A percentile compares a stretch with the other conserved stretches of the same genome.
Evolutionary conservation across 2,888 invertebrate species (phyloP).

Genomic region (Chironomus tentans): DNA sequence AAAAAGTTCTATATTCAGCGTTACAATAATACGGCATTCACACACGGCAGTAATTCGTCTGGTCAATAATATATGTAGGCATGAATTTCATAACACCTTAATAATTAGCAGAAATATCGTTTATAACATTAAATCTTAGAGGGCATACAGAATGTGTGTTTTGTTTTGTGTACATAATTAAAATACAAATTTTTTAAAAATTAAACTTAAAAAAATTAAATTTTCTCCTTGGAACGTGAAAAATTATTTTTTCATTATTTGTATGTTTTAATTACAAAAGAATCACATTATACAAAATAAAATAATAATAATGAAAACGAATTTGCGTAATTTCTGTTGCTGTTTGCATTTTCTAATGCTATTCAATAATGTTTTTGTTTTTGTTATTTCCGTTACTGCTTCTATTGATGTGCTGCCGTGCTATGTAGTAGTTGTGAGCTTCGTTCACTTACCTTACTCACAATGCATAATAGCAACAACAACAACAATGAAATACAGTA

Average conservation of each 20-base stretch:
- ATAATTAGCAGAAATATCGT: too few relatives aligned
- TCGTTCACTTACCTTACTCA: neutral
- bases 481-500: neutral
- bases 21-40: neutral
- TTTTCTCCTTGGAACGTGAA: neutral
- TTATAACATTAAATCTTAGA: neutral
- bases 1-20: too few relatives aligned
- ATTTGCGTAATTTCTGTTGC: conserved; percentile 16
- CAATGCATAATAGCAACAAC: neutral
- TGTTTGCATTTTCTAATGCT: conserved; percentile 2
- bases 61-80: neutral
- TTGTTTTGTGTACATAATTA: too few relatives aligned
- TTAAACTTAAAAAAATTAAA: neutral
- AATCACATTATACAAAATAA: neutral
- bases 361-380: conserved; percentile 8
- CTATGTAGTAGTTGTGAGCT: neutral
- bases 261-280: neutral
- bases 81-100: too few relatives aligned
- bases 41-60: neutral
- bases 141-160: neutral
- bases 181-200: too few relatives aligned
- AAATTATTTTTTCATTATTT: neutral
- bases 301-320: neutral
- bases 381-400: conserved; percentile 14
- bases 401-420: neutral